phyloP scores from a whole-genome alignment of 2,888 invertebrate species.

The Lucinisca nassula region DNA sequence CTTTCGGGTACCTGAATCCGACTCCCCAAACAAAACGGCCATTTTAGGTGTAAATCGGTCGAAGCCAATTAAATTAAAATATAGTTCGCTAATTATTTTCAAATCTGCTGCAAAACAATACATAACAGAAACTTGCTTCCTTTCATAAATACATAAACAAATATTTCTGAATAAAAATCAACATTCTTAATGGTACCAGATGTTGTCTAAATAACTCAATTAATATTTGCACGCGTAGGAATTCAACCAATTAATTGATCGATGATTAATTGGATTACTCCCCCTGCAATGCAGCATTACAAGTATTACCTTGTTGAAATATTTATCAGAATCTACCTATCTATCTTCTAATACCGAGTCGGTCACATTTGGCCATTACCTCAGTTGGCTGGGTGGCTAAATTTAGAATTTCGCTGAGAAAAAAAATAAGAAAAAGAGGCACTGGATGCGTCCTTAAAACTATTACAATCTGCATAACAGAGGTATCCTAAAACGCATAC shows the following conservation, averaged over 20 bases:
- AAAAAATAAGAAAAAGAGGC: too few species aligned
- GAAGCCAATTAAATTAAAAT: conserved; percentile 11
- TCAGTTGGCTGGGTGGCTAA: too few species aligned
- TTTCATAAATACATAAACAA: neutral
- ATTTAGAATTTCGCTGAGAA: too few species aligned
- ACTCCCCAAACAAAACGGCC: conserved; percentile 46
- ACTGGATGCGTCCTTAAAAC: too few species aligned
- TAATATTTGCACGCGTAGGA: neutral
- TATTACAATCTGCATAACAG: too few species aligned
- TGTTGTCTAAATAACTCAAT: neutral
- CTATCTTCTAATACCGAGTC: too few species aligned
- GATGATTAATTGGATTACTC: neutral
- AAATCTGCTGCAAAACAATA: neutral
- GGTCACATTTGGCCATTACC: too few species aligned
- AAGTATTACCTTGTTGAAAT: neutral
- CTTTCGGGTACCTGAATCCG: conserved; percentile 9
- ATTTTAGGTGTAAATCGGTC: conserved; percentile 65
- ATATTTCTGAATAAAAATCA: neutral
- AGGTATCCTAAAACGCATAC: too few species aligned
- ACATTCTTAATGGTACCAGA: too few species aligned
- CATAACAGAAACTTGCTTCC: too few species aligned
- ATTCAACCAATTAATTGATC: conserved; percentile 10
- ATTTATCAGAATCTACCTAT: neutral
- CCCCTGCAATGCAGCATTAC: neutral
- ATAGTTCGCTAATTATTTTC: neutral